Conservation (phyloP, 1,140 invertebrate species). For the Drosophila truncata region DNA sequence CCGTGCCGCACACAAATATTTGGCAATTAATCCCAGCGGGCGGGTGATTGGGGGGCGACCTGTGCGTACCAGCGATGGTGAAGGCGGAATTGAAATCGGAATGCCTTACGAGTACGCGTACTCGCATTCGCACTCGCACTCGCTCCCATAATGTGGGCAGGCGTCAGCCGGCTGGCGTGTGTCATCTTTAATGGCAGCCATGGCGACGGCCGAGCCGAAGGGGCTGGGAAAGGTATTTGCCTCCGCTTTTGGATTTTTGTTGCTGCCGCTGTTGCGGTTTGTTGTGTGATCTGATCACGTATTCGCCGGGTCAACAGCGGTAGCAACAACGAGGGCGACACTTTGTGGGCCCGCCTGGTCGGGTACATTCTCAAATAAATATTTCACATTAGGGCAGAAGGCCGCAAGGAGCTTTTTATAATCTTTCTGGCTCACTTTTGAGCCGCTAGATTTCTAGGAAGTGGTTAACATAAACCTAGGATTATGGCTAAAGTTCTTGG, state of each 20-base stretch:
- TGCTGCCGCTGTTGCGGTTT: conserved; percentile 47
- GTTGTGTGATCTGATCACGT: conserved; percentile 50
- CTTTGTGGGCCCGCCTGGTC: conserved; percentile 1
- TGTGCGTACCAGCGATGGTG: conserved; percentile 47
- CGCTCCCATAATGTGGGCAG: conserved; percentile 68
- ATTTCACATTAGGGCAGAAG: conserved; percentile 7
- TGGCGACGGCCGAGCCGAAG: conserved; percentile 51
- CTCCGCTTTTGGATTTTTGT: conserved; percentile 1
- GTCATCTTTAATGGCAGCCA: conserved; percentile 71
- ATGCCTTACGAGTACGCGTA: conserved; percentile 56
- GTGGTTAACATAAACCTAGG: conserved; percentile 17
- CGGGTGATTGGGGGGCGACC: conserved; percentile 13
- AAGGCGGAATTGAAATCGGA: conserved; percentile 51
- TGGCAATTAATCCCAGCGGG: conserved; percentile 63
- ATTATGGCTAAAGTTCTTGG: neutral
- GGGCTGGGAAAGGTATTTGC: conserved; percentile 39
- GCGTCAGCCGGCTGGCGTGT: conserved; percentile 77
- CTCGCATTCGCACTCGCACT: neutral
- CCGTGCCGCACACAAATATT: conserved; percentile 58
- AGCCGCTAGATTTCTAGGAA: conserved; percentile 9
- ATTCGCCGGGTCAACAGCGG: conserved; percentile 26
- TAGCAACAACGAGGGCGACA: conserved; percentile 9
- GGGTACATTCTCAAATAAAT: conserved; percentile 30
- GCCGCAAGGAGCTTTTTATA: conserved; percentile 15
- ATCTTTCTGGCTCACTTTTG: conserved; percentile 9